These are phyloP conservation scores for Zosterops pallidus DNA, from an alignment of 2,113 vertebrate species.

Conservation along the genomic window DNA sequence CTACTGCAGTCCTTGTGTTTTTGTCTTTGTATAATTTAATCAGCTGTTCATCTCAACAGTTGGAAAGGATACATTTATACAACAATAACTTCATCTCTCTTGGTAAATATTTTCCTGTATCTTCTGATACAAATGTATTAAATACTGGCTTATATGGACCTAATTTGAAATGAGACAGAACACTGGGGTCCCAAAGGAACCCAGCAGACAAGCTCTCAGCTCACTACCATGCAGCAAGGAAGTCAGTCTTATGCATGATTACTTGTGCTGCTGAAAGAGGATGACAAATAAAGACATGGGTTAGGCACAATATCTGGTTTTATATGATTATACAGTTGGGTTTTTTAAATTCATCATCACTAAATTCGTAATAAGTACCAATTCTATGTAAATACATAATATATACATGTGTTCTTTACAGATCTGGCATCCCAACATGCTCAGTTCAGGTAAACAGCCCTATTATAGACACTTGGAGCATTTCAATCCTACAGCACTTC, in stretches of 20 bases:
- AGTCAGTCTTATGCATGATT: neutral
- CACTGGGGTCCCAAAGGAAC: neutral
- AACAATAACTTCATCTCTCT: neutral
- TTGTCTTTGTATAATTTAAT: neutral
- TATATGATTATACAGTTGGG: neutral
- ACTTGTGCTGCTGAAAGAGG: neutral
- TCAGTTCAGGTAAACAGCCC: neutral
- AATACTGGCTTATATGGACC: neutral
- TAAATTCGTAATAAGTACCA: neutral
- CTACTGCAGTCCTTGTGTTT: neutral
- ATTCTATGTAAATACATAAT: neutral
- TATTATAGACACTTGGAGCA: neutral
- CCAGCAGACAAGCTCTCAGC: neutral
- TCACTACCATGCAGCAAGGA: neutral
- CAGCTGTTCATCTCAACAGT: constrained; percentile 25
- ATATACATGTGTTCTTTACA: neutral
- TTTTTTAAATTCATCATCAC: neutral
- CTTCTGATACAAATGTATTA: neutral
- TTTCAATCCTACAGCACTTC: neutral
- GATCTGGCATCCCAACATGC: neutral
- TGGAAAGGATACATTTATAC: neutral
- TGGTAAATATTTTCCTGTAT: neutral
- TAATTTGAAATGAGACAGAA: neutral
- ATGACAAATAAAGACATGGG: neutral
- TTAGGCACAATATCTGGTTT: neutral